Evolutionary conservation across 2,888 invertebrate species (phyloP).

Genomic region (Nineta flava): DNA sequence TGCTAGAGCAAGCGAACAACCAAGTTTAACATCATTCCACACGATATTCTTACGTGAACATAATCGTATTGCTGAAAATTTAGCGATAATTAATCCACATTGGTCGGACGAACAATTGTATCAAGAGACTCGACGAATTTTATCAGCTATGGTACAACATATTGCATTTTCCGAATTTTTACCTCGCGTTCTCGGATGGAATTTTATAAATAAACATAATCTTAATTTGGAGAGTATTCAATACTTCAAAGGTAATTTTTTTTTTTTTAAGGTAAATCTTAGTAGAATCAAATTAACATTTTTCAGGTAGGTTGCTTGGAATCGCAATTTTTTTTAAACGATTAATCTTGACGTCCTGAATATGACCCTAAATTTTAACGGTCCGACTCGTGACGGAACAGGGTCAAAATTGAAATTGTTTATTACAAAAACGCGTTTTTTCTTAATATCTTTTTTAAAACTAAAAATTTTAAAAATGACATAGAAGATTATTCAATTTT

Average conservation of each 20-base stretch:
- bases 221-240: conserved; percentile 29
- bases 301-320: too few relatives aligned
- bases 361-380: too few relatives aligned
- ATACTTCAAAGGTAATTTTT: conserved; percentile 22
- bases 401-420: too few relatives aligned
- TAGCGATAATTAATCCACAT: conserved; percentile 44
- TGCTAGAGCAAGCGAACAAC: conserved; percentile 50
- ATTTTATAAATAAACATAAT: conserved; percentile 28
- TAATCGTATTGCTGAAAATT: conserved; percentile 45
- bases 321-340: too few relatives aligned
- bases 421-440: too few relatives aligned
- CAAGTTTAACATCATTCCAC: conserved; percentile 50
- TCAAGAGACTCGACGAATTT: conserved; percentile 48
- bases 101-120: conserved; percentile 50
- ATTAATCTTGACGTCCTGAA: too few relatives aligned
- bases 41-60: conserved; percentile 55
- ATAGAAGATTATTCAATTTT: too few relatives aligned
- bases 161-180: conserved; percentile 59
- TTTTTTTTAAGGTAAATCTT: neutral
- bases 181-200: conserved; percentile 39
- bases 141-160: conserved; percentile 54
- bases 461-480: too few relatives aligned
- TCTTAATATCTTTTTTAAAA: too few relatives aligned
- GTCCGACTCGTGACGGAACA: too few relatives aligned
- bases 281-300: too few relatives aligned